These are phyloP conservation scores for Drepana arcuata DNA, from an alignment of 1,140 invertebrate genomes.

Conservation along the genomic window DNA sequence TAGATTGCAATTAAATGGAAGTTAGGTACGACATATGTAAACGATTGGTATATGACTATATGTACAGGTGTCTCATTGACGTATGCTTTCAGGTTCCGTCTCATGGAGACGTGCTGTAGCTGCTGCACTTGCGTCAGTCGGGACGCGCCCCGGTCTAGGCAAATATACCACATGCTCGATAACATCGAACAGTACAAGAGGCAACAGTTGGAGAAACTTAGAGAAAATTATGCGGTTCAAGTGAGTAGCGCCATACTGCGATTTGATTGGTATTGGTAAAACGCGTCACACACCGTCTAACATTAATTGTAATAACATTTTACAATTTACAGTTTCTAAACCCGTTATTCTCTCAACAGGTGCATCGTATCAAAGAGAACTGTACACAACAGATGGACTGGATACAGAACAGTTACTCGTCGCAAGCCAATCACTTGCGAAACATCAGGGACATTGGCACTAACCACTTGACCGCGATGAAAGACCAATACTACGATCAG, in stretches of 20 bases:
- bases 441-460: slow-evolving; percentile 93
- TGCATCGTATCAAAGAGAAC: slow-evolving; percentile 92
- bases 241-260: too few species aligned
- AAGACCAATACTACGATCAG: slow-evolving; percentile 94
- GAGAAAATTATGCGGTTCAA: slow-evolving; percentile 94
- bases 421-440: slow-evolving; percentile 88
- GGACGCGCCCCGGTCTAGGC: slow-evolving; percentile 82
- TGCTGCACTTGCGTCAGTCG: slow-evolving; percentile 77
- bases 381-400: slow-evolving; percentile 94
- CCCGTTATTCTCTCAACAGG: slow-evolving; percentile 69
- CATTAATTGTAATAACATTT: too few species aligned
- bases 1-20: too few species aligned
- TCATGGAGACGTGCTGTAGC: slow-evolving; percentile 76
- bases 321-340: too few species aligned
- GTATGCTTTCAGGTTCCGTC: slow-evolving; percentile 74
- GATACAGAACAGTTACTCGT: slow-evolving; percentile 92
- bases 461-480: slow-evolving; percentile 85
- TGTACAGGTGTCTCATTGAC: too few species aligned
- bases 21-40: too few species aligned
- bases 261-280: too few species aligned
- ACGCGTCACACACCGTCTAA: too few species aligned
- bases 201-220: slow-evolving; percentile 87
- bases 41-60: too few species aligned
- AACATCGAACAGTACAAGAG: slow-evolving; percentile 92
- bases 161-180: slow-evolving; percentile 89